Evolutionary conservation across 2,888 invertebrate genomes (phyloP), one percentile per base, ranked within the genome.

Genomic region (Drosophila borealis): DNA sequence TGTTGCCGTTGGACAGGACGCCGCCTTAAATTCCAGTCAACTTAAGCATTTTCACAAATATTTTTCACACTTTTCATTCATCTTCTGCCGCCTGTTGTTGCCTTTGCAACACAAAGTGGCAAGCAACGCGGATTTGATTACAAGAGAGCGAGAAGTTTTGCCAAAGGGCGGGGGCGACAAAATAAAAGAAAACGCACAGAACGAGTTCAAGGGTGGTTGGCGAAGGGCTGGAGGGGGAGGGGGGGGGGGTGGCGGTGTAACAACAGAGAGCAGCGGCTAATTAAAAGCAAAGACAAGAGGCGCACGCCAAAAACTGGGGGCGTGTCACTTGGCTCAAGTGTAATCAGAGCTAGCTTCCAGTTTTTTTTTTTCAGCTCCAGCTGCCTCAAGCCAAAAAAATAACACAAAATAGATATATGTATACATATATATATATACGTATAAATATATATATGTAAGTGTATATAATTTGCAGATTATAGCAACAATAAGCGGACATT

Each of bases 91-190:
- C 25, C 37, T 66, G 21, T 19, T 37, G 34, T 60, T 60, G 56
- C 57, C 42, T 37, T 57, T 80, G 80, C 80, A 68, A 64, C 74
- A 70, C 67, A 85, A 83, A 86, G 83, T 81, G 77, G 71, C 70
- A 81, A 69, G 68, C 70, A 75, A 62, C 78, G 80, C 76, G 85
- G 85, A 85, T 85, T 85, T 87, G 85, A 85, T 85, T 85, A 85
- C 85, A 87, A 78, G 33, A 56, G 29, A 42, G 48, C n/a, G 50
- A 13, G 44, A 54, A 25, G 14, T 13, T 45, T 44, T 46, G 51
- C 36, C 37, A 55, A 59, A 29, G 11, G 54, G 19, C 4, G 45
- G 37, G 46, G 48, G 37, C 51, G 41, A 11, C 50, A 53, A 37
- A 25, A 41, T 42, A 9, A 19, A 10, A 54, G 11, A 42, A 11